Evolutionary conservation across 2,888 invertebrate genomes (phyloP), one percentile per base, ranked within the genome.

Genomic region (Hirtodrosophila confusa): DNA sequence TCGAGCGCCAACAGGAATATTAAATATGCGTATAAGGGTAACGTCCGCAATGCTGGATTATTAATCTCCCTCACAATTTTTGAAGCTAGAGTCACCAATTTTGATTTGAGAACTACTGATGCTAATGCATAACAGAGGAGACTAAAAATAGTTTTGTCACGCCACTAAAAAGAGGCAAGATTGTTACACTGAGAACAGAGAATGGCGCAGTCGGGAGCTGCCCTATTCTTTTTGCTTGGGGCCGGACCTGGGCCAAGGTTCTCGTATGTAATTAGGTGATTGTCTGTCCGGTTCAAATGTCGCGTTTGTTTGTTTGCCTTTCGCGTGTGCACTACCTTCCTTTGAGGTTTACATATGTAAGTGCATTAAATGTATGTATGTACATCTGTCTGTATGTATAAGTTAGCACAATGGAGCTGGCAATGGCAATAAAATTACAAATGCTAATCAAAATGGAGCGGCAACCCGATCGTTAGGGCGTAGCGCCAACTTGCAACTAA

Each of bases 241-340:
- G 9, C 10, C 17, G 8, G 24, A 17, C 9, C 23, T n/a, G 6
- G 23, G 36, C 24, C 27, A 49, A 53, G 23, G 55, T 44, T 39
- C 53, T 60, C 37, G 61, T 73, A 69, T 84, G 86, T 85, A 84
- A 84, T 84, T 84, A 84, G 87, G 61, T 85, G 87, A 75, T 80
- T 86, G 85, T 72, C 82, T 71, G 76, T 66, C 45, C 43, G 56
- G 86, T 82, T 86, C 86, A 87, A 84, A 87, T 84, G 85, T 82
- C 87, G 75, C 88, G 64, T 65, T 78, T 72, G 54, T 47, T 63
- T 54, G 27, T 51, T 50, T 69, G 62, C 44, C 68, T 39, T 54
- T 65, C 60, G 72, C 51, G 62, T 74, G 48, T 60, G 29, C 39
- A 33, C 49, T 56, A 47, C 54, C 17, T 31, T 62, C 57, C 8